Evolutionary conservation across 2,797 vertebrate species (phyloP).

Genomic region (Platyrinchus mystaceus): DNA sequence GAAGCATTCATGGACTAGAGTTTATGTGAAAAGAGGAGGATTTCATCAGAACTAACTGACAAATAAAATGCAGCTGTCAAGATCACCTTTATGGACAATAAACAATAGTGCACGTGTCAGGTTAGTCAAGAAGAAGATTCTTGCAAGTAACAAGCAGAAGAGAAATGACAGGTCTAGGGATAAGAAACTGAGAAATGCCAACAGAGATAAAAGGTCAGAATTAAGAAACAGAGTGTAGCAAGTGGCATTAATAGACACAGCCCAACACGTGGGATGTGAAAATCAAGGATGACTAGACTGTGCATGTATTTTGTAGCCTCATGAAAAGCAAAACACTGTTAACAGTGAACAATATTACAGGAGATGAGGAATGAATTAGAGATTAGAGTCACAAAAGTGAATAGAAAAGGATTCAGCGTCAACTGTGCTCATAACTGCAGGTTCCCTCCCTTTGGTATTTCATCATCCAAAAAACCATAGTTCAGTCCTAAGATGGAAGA

Average conservation of each 20-base stretch:
- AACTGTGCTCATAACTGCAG: background rate
- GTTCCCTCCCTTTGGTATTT: background rate
- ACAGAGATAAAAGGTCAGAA: background rate
- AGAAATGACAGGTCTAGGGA: background rate
- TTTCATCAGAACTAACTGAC: background rate
- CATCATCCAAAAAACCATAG: background rate
- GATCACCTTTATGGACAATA: background rate
- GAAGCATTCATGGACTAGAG: background rate
- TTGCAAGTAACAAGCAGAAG: background rate
- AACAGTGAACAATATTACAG: background rate
- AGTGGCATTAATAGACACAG: background rate
- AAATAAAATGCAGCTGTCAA: background rate
- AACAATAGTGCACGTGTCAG: background rate
- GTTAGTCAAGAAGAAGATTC: background rate
- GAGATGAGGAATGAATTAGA: background rate
- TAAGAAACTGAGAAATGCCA: background rate
- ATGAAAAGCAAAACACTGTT: background rate
- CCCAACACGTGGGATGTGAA: background rate
- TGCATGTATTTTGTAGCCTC: background rate
- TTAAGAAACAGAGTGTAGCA: background rate
- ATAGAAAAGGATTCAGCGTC: background rate
- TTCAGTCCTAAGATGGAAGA: background rate
- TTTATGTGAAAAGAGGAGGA: background rate
- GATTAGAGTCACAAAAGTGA: background rate
- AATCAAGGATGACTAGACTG: background rate